Evolutionary conservation across 2,797 vertebrate species (phyloP).

Genomic region (Acipenser oxyrinchus): DNA sequence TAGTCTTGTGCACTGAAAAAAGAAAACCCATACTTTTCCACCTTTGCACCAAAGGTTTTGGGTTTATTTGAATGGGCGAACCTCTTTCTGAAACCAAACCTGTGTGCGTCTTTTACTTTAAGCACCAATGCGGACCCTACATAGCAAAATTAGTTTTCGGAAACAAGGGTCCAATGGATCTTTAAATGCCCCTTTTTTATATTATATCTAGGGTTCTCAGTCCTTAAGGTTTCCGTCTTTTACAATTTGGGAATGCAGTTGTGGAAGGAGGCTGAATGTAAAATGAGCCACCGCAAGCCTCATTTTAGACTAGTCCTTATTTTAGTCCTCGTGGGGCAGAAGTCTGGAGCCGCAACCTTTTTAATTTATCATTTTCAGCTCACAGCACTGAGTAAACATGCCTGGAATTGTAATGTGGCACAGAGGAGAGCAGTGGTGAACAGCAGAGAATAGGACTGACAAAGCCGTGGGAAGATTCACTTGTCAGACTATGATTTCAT

Average conservation of each 20-base stretch:
- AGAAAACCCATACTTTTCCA: no score
- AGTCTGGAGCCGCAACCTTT: constrained; percentile 9
- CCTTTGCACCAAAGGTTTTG: no score
- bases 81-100: no score
- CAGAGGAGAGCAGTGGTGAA: neutral
- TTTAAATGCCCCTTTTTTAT: no score
- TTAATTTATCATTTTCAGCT: constrained; percentile 29
- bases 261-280: constrained; percentile 45
- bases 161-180: no score
- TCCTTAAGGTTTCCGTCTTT: constrained; percentile 6
- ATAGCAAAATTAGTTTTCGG: no score
- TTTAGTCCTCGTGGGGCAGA: constrained; percentile 7
- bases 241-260: constrained; percentile 30
- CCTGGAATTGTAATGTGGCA: constrained; percentile 23
- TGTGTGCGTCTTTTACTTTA: no score
- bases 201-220: neutral
- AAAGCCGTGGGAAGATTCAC: constrained; percentile 1
- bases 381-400: constrained; percentile 29
- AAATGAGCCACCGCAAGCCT: constrained; percentile 35
- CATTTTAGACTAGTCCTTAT: constrained; percentile 3
- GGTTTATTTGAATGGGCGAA: no score
- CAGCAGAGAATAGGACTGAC: neutral
- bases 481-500: constrained; percentile 8
- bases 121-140: no score
- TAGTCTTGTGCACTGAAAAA: no score